Percentiles rank a stretch among this genome's conserved stretches.
Conservation (phyloP, 2,113 vertebrate species). For the Pyrgilauda ruficollis region DNA sequence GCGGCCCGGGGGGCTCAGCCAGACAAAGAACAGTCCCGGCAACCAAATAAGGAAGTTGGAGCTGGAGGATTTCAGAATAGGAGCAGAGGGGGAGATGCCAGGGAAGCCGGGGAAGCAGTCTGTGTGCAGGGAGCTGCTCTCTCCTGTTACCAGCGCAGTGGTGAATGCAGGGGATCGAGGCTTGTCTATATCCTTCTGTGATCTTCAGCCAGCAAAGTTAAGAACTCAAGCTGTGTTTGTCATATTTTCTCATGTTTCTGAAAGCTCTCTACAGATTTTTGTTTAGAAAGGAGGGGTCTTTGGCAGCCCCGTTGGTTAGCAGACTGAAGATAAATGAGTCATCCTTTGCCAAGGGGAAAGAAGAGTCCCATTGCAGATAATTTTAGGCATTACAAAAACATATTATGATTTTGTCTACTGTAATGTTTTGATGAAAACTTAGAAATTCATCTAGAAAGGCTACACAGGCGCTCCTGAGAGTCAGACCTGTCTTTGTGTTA, state of each 20-base stretch:
- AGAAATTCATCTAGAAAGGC: not conserved
- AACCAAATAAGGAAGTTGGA: slow-evolving; percentile 92
- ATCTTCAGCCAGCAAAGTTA: not conserved
- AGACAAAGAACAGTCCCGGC: slow-evolving; percentile 83
- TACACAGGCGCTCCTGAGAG: not conserved
- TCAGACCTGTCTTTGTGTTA: too few relatives aligned
- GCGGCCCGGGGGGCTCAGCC: slow-evolving; percentile 57
- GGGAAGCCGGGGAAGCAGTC: not conserved
- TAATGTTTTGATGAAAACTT: not conserved
- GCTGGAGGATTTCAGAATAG: slow-evolving; percentile 81
- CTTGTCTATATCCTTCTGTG: not conserved
- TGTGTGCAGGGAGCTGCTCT: not conserved
- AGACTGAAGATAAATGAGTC: not conserved
- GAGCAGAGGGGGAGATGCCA: slow-evolving; percentile 39
- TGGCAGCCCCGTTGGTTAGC: not conserved
- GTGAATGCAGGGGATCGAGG: not conserved
- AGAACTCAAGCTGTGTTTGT: not conserved
- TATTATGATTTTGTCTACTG: not conserved
- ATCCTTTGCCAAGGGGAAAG: not conserved
- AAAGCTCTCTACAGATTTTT: not conserved
- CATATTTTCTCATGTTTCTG: not conserved
- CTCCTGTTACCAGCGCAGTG: not conserved
- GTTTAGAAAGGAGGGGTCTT: not conserved
- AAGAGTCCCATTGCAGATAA: not conserved
- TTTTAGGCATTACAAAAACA: not conserved